Evolutionary conservation across 2,113 vertebrate species (phyloP).

Genomic region (Irena cyanogastra): DNA sequence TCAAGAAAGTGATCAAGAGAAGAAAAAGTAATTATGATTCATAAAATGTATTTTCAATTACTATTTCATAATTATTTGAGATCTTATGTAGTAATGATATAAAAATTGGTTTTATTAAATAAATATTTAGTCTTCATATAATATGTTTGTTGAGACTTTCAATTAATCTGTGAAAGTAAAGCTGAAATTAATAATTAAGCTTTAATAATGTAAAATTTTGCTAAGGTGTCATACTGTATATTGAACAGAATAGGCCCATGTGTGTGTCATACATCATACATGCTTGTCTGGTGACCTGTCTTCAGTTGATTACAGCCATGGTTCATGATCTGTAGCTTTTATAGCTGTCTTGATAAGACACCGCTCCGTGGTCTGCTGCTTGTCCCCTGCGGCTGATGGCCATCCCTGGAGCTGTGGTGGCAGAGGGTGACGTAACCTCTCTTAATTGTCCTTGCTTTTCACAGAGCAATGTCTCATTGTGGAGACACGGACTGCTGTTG

Average conservation of each 20-base stretch:
- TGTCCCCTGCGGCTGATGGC: background rate
- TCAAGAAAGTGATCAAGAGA: background rate
- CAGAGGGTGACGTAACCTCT: background rate
- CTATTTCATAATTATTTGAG: background rate
- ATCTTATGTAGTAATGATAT: background rate
- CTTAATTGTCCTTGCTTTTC: background rate
- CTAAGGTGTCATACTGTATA: background rate
- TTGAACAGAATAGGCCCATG: accelerated
- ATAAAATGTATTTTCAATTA: background rate
- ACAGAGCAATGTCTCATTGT: background rate
- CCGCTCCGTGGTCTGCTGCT: background rate
- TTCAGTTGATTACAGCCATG: background rate
- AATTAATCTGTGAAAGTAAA: background rate
- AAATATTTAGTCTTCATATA: background rate
- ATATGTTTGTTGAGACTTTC: background rate
- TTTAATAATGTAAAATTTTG: background rate
- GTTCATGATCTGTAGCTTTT: background rate
- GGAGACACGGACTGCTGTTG: background rate
- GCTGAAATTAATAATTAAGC: background rate
- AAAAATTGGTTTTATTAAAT: background rate
- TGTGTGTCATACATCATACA: background rate
- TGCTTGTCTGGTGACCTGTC: background rate
- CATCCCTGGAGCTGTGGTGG: background rate
- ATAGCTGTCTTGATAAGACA: background rate
- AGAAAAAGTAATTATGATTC: background rate